Evolutionary conservation across 1,140 invertebrate genomes (phyloP).

Genomic region (Drosophila lowei): DNA sequence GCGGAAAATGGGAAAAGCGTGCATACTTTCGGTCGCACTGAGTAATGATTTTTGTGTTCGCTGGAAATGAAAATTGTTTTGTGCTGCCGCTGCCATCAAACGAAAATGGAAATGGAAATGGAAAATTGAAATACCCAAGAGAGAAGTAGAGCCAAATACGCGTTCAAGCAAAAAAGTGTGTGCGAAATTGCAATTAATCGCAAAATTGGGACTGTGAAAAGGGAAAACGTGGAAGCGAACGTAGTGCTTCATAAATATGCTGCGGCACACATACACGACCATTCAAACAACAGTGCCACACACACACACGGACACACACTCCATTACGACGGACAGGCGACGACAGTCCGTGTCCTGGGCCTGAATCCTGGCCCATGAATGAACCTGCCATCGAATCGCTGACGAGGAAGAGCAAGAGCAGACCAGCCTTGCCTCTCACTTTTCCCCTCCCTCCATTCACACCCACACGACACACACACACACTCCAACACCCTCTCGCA

Average conservation of each 20-base stretch:
- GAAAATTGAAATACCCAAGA: not conserved
- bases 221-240: too few species aligned
- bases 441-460: slow-evolving; percentile 24
- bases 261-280: too few species aligned
- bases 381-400: too few species aligned
- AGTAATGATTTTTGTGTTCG: slow-evolving; percentile 70
- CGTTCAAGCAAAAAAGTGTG: slow-evolving; percentile 29
- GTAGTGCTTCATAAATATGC: too few species aligned
- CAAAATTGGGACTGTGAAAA: too few species aligned
- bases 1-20: slow-evolving; percentile 54
- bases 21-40: slow-evolving; percentile 62
- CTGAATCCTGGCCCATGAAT: too few species aligned
- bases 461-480: slow-evolving; percentile 20
- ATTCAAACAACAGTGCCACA: too few species aligned
- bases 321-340: too few species aligned
- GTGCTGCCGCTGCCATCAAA: slow-evolving; percentile 22
- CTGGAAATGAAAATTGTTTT: slow-evolving; percentile 64
- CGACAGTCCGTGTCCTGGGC: too few species aligned
- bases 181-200: too few species aligned
- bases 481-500: slow-evolving; percentile 1
- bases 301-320: too few species aligned
- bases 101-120: slow-evolving; percentile 13
- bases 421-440: slow-evolving; percentile 1
- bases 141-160: slow-evolving; percentile 8
- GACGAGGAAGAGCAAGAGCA: slow-evolving; percentile 36